A percentile compares a stretch with the other conserved stretches of the same genome.
Evolutionary conservation across 2,113 vertebrate genomes (phyloP).

Genomic region (Dendrocopos noguchii): DNA sequence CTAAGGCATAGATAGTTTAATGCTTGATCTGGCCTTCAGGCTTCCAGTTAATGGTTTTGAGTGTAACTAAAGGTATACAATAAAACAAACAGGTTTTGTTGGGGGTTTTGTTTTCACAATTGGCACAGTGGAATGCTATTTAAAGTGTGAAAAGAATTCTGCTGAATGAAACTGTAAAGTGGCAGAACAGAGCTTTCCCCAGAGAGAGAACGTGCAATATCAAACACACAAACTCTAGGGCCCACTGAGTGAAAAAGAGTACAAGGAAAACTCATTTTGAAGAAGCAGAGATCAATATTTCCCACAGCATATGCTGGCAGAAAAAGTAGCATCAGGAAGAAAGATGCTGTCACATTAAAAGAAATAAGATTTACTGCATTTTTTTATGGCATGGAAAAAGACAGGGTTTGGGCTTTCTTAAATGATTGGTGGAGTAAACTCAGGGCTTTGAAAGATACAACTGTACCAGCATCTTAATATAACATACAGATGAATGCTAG

Average conservation of each 20-base stretch:
- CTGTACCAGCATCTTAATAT: slow-evolving; percentile 23
- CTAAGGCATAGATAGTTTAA: not conserved
- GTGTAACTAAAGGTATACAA: not conserved
- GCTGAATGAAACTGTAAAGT: slow-evolving; percentile 14
- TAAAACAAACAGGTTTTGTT: not conserved
- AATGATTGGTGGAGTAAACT: slow-evolving; percentile 28
- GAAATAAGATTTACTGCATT: slow-evolving; percentile 24
- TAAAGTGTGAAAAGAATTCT: slow-evolving; percentile 37
- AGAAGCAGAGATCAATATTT: slow-evolving; percentile 52
- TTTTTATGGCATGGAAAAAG: slow-evolving; percentile 7
- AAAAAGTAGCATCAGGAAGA: slow-evolving; percentile 4
- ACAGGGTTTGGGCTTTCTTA: not conserved
- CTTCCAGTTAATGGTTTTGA: not conserved
- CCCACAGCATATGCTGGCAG: not conserved
- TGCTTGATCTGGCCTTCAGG: not conserved
- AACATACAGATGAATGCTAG: not conserved
- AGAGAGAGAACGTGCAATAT: slow-evolving; percentile 14
- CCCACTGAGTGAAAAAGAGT: slow-evolving; percentile 5
- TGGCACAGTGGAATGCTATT: not conserved
- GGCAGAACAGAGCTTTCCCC: slow-evolving; percentile 11
- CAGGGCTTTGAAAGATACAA: not conserved
- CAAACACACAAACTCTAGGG: slow-evolving; percentile 10
- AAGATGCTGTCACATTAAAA: slow-evolving; percentile 31
- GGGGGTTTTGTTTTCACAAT: not conserved
- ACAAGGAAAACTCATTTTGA: slow-evolving; percentile 61